These are phyloP conservation scores for Octopus bimaculoides DNA, from an alignment of 1,140 invertebrate genomes.

Conservation along the genomic window DNA sequence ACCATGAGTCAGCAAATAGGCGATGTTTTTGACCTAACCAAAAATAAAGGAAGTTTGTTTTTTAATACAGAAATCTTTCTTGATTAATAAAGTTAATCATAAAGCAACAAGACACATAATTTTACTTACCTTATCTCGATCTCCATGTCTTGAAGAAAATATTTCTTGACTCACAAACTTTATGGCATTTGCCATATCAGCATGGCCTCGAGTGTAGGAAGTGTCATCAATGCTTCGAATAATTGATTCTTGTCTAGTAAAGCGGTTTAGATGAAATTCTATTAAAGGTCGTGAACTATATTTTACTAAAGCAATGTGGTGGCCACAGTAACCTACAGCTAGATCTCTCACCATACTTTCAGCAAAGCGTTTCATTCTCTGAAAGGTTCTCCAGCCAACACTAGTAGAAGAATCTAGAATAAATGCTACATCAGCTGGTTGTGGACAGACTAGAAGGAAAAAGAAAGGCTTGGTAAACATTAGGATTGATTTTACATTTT, in stretches of 20 bases:
- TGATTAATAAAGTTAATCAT: not conserved
- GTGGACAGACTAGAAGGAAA: constrained; percentile 35
- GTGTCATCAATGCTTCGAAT: constrained; percentile 34
- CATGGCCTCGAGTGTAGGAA: constrained; percentile 39
- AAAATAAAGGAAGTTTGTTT: not conserved
- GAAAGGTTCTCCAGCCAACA: constrained; percentile 41
- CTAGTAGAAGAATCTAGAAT: constrained; percentile 50
- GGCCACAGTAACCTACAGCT: constrained; percentile 42
- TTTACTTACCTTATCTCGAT: constrained; percentile 33
- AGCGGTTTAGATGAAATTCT: constrained; percentile 39
- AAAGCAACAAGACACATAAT: not conserved
- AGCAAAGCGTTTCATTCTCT: constrained; percentile 43
- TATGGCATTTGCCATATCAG: constrained; percentile 49
- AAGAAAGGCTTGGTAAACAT: not conserved
- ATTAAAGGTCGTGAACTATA: constrained; percentile 47
- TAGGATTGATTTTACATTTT: too few species aligned
- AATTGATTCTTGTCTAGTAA: constrained; percentile 25
- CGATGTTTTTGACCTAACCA: constrained; percentile 31
- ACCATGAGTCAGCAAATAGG: constrained; percentile 46
- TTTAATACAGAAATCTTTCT: not conserved
- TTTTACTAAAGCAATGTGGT: constrained; percentile 46
- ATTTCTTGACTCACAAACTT: constrained; percentile 35
- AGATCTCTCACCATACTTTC: constrained; percentile 40
- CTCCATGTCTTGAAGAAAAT: constrained; percentile 38
- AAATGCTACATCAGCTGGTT: constrained; percentile 51